phyloP scores from a whole-genome alignment of 1,140 invertebrate species.

The Penaeus vannamei region DNA sequence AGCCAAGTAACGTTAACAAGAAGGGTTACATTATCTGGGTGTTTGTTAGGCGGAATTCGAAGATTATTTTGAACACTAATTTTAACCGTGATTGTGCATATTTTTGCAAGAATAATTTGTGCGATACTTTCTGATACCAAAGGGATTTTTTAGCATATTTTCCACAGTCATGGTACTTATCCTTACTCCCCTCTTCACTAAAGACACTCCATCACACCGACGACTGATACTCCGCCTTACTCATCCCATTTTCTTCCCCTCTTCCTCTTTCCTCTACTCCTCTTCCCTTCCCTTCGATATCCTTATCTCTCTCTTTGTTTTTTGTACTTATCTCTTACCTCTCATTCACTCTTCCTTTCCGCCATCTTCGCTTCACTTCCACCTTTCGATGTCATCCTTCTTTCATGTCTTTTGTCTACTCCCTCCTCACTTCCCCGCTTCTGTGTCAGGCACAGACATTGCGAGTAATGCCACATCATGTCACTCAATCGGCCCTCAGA shows the following conservation, averaged over 20 bases:
- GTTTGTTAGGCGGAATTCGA: too few relatives aligned
- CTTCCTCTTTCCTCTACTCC: too few relatives aligned
- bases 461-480: too few relatives aligned
- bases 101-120: too few relatives aligned
- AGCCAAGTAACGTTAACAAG: too few relatives aligned
- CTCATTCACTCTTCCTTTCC: slow-evolving; percentile 24
- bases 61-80: too few relatives aligned
- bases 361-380: slow-evolving; percentile 9
- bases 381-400: not conserved
- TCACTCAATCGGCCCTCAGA: too few relatives aligned
- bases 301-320: slow-evolving; percentile 16
- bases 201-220: not conserved
- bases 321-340: not conserved
- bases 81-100: too few relatives aligned
- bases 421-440: not conserved
- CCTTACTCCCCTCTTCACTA: not conserved
- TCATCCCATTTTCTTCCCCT: not conserved
- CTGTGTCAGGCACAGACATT: too few relatives aligned
- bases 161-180: not conserved
- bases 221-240: not conserved
- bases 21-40: too few relatives aligned
- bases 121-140: too few relatives aligned
- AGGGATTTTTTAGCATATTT: not conserved
- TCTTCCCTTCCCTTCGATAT: not conserved
- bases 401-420: slow-evolving; percentile 26